Evolutionary conservation across 1,140 invertebrate species (phyloP), one percentile per base, ranked within the genome.

Genomic region (Meloidogyne hapla): DNA sequence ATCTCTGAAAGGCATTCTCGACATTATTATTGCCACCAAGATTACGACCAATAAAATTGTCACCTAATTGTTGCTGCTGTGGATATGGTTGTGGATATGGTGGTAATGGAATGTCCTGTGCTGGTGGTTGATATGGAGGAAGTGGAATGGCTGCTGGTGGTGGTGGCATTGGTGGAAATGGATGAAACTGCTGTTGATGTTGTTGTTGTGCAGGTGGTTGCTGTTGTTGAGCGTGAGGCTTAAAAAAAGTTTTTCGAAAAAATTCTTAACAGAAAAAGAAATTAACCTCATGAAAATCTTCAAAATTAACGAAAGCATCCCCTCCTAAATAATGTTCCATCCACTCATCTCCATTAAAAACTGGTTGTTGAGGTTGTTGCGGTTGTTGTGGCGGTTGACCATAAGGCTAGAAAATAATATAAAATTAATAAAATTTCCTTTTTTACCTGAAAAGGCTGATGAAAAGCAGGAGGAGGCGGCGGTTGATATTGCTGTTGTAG

Each of bases 21-120:
- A 48, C 13, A 18, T 48, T 33, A 33, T 33, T 4, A 48, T 48
- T 48, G 13, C 6, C 48, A 56, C 48, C 48, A n/a, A 56, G n/a
- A 56, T 56, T n/a, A 56, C 48, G 48, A 21, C n/a, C 48, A 56
- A 56, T 56, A 56, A 56, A 56, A 56, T 67, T 67, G 21, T 67
- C 65, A 25, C 2, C 65, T 8, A 67, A 15, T 66, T 13, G 64
- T 40, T 15, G 18, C 15, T 15, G 64, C 18, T 66, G 64, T 66
- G 26, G 64, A 1, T 15, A 15, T 18, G 15, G 64, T 40, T 5
- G 45, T 48, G 64, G 40, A 25, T 18, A 38, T n/a, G 18, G 28
- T 42, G 65, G n/a, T 5, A 25, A 5, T n/a, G 5, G 21, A 25
- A 23, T 63, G 62, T 23, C 62, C 9, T 63, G 62, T 8, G 25